Base-by-base conservation (phyloP, 2,113 vertebrate species). In the Chloebia gouldiae region DNA sequence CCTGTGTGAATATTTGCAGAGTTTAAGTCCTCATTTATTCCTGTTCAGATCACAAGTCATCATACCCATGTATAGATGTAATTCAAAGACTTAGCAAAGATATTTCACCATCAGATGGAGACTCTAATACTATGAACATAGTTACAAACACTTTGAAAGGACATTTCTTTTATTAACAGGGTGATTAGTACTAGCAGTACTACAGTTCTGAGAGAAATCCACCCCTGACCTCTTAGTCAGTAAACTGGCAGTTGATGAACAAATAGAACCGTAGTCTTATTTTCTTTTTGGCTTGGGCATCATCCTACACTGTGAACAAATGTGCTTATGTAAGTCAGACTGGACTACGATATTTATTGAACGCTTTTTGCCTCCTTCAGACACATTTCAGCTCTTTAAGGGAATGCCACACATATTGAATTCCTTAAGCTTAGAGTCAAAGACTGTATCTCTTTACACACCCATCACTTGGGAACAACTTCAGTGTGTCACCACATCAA, bases 391-490 rank as follows among this genome's bases (percentile, higher is more conserved):
- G 11, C 35, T 72, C 12, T 33, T 69, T 89, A 84, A 49, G 17
- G n/a, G 39, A 93, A 94, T 59, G 15, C 79, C 6, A 56, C 10
- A 72, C 10, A 15, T 59, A 17, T 2, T 76, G 60, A 90, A 37
- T 81, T 89, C 54, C 14, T 96, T 64, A 20, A 87, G 19, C 14
- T 40, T 51, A 70, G 15, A 42, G 14, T 35, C 64, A 79, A 68
- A 89, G 73, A 40, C 50, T 42, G 21, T 91, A 81, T 56, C 23
- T 88, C 56, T 92, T 92, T 88, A 80, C 24, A 42, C 10, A 84
- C 51, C 20, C 50, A 53, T 64, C 16, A 65, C 44, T 50, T 71
- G 22, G 35, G 9, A 95, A 37, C 18, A 82, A 13, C 20, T 56
- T 83, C 30, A 66, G 3, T 28, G 17, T n/a, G 23, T 35, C 35